Evolutionary conservation across 1,140 invertebrate genomes (phyloP), one percentile per base, ranked within the genome.

Genomic region (Microplitis demolitor): DNA sequence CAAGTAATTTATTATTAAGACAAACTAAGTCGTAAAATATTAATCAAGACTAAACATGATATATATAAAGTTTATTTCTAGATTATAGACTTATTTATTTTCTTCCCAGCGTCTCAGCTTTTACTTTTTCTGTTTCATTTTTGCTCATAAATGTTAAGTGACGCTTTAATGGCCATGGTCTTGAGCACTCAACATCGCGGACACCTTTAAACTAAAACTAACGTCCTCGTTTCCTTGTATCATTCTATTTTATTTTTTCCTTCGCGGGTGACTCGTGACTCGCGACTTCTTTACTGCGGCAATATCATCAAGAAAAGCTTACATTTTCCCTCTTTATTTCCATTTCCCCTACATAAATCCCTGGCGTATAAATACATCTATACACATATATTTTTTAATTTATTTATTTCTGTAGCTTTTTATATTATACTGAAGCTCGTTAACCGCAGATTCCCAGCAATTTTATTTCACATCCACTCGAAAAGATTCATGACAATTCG

Each of bases 401-500:
- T 53, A 11, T 67, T 53, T 51, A 51, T 67, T 14, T 16, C 24
- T 24, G 9, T 37, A 14, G 33, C 4, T 13, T 33, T 14, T 24
- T 24, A 24, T 45, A 45, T 45, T 45, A 9, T 45, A 6, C 5
- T 39, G 13, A 14, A 34, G 64, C 64, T 67, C 64, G n/a, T 67
- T 67, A 45, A 51, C 64, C 24, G 34, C 31, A n/a, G 9, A 51
- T 66, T 13, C 14, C 11, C 61, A 39, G 58, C 61, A 39, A 56
- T 78, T 75, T 75, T 74, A 76, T 77, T 71, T 66, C 58, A 72
- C 73, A 2, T 72, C n/a, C 61, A 68, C 39, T 71, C 35, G 66
- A 37, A 39, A 58, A 62, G 69, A 74, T 66, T 71, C 62, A 73
- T 66, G 69, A 66, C 45, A 60, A 67, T 34, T 34, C 35, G 78